Base-by-base conservation (phyloP, 1,140 invertebrate species). In the Habropoda laboriosa region DNA sequence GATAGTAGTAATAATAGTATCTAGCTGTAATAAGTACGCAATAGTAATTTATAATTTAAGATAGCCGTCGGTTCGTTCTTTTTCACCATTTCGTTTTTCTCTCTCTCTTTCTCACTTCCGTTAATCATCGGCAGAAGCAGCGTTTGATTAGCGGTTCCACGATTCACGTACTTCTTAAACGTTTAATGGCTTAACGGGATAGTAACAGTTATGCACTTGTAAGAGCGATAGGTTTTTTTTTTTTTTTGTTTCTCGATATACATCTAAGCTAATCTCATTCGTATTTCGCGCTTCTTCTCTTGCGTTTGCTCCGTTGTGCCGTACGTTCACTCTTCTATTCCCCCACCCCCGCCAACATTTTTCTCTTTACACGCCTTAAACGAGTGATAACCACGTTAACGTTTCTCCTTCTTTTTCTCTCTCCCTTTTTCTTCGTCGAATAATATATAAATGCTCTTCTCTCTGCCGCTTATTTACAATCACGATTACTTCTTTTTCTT, bases 391-490 rank as follows among this genome's bases (percentile, higher is more conserved):
- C 86, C 87, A 89, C 89, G 64, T 85, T 87, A 88, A 89, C 80
- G 55, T 83, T 85, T 72, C 21, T 53, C n/a, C n/a, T n/a, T n/a
- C n/a, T n/a, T n/a, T n/a, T n/a, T n/a, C n/a, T n/a, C n/a, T n/a
- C n/a, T n/a, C n/a, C n/a, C n/a, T n/a, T n/a, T n/a, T n/a, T n/a
- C n/a, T n/a, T n/a, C 57, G 30, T 87, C 74, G 82, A 80, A 71
- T 86, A 83, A 89, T 84, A 88, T 90, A 89, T 89, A 90, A 90
- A 90, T 87, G 89, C 38, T 86, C n/a, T n/a, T n/a, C 82, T 81
- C 63, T 79, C 24, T 64, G 30, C 61, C 18, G 58, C 76, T 51
- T 90, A 89, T 89, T 79, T 90, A 89, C 85, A 86, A 53, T 45
- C 27, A 64, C 40, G 64, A 45, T 47, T 57, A 38, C 64, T 35